Evolutionary conservation across 2,113 vertebrate species (phyloP), one percentile per base, ranked within the genome.

Genomic region (Muscicapa adusta): DNA sequence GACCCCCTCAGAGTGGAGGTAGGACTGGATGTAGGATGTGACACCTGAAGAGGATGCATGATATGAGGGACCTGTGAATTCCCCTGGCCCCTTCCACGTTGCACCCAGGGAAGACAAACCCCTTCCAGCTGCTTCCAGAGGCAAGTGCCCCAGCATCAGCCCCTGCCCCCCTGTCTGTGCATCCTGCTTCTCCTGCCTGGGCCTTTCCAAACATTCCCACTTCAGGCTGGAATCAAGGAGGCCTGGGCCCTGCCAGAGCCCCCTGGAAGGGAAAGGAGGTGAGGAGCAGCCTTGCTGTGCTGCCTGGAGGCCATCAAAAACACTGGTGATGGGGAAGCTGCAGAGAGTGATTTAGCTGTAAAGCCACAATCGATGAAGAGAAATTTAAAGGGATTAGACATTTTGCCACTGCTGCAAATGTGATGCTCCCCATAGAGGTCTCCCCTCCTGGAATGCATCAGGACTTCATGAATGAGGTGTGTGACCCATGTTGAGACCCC

Each of bases 311-410:
- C 47, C 18, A 29, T 65, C 77, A 66, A 61, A 51, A 56, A 45
- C 61, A 65, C 63, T 28, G 10, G 10, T 1, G 43, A 20, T 2
- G 62, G 82, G 56, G 91, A 89, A 94, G 90, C 82, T 75, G 26
- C 45, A 88, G 88, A 0, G 3, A 96, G 90, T 65, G 96, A 91
- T 93, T 96, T 76, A 72, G 58, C 90, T 45, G n/a, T 58, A 96
- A 97, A 97, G 89, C 97, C 50, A 9, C 91, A 78, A 95, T 96
- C 88, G 31, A 97, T 94, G 85, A 56, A 71, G 86, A 76, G 78
- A 94, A 96, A 95, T 94, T 96, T 90, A 76, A 96, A 94, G 89
- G 93, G 95, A 96, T 98, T 94, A 95, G 80, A 60, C 45, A 14
- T 89, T 81, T 66, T 92, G 94, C 72, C 51, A 66, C 18, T 62